Evolutionary conservation across 2,113 vertebrate species (phyloP).

Genomic region (Gobio gobio): DNA sequence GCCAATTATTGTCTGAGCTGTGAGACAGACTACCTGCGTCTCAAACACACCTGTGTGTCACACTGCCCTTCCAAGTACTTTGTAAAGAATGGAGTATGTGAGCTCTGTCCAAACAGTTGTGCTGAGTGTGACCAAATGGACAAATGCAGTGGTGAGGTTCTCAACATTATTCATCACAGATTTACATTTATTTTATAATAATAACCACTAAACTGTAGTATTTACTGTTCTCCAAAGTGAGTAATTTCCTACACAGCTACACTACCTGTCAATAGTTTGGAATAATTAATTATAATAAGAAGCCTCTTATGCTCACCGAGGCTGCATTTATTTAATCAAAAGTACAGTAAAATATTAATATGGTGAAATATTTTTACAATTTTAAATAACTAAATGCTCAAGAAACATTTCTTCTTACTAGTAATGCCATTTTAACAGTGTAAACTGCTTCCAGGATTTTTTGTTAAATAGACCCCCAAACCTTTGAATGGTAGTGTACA

Average conservation of each 20-base stretch:
- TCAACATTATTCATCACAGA: background rate
- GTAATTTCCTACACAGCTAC: background rate
- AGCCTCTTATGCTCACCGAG: background rate
- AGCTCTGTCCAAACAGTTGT: slow-evolving; percentile 81
- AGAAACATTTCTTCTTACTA: too few relatives aligned
- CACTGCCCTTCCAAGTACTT: slow-evolving; percentile 79
- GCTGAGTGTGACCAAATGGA: slow-evolving; percentile 77
- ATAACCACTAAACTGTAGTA: background rate
- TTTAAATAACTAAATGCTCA: too few relatives aligned
- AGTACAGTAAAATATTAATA: too few relatives aligned
- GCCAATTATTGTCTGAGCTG: slow-evolving; percentile 83
- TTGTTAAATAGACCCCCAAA: too few relatives aligned
- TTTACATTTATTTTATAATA: background rate
- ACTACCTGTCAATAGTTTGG: background rate
- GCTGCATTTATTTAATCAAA: too few relatives aligned
- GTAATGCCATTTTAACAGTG: too few relatives aligned
- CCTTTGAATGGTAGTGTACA: too few relatives aligned
- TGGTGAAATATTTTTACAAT: too few relatives aligned
- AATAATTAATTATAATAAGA: background rate
- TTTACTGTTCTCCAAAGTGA: background rate
- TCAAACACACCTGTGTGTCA: slow-evolving; percentile 72
- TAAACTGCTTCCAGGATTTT: too few relatives aligned
- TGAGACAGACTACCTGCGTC: slow-evolving; percentile 69
- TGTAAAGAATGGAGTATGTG: slow-evolving; percentile 75
- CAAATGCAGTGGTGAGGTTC: slow-evolving; percentile 82